These are phyloP conservation scores for Ia io DNA, from an alignment of 2,113 vertebrate genomes.

Conservation along the genomic window DNA sequence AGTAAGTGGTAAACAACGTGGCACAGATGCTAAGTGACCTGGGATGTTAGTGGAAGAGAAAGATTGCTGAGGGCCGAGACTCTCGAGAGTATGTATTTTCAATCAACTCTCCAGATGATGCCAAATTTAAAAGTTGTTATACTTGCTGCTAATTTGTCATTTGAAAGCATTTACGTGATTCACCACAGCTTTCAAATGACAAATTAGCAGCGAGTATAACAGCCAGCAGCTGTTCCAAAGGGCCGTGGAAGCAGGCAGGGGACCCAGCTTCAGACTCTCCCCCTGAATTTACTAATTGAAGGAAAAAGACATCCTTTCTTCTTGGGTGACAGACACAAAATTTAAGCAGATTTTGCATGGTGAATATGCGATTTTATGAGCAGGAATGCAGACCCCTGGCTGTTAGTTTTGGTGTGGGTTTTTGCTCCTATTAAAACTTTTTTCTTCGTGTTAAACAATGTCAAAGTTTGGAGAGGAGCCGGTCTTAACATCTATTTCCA, in stretches of 20 bases:
- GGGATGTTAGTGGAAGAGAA: neutral
- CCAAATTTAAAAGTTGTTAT: constrained; percentile 11
- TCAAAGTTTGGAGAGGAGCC: neutral
- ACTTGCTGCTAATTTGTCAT: constrained; percentile 28
- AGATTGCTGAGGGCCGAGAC: neutral
- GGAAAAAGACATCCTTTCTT: neutral
- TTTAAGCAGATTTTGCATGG: neutral
- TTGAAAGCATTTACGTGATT: neutral
- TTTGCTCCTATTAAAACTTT: neutral
- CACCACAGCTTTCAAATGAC: neutral
- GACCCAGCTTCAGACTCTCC: neutral
- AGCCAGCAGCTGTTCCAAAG: neutral
- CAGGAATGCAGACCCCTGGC: neutral
- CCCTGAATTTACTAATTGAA: constrained; percentile 16
- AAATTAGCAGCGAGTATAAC: neutral
- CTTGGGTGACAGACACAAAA: neutral
- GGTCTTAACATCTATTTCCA: neutral
- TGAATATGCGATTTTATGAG: neutral
- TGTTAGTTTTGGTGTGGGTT: neutral
- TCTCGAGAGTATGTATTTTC: neutral
- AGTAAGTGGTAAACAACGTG: neutral
- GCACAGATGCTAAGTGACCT: neutral
- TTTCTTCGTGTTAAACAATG: neutral
- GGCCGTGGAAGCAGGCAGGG: neutral
- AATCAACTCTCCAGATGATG: constrained; percentile 6